These are phyloP conservation scores for Pachyrhynchus sulphureomaculatus DNA, from an alignment of 1,140 invertebrate species.

Conservation along the genomic window DNA sequence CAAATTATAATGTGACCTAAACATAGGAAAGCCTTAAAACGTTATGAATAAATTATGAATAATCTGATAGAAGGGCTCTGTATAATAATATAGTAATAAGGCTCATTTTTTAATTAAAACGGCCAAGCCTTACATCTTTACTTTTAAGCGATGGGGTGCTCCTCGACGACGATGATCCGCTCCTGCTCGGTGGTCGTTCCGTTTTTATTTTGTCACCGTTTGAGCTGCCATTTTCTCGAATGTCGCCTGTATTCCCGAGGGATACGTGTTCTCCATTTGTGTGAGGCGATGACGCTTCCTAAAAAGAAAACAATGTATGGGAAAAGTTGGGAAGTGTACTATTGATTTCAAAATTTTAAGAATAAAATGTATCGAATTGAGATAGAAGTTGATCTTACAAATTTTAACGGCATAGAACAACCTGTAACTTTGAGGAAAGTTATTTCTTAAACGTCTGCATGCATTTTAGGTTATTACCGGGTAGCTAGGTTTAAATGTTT, in stretches of 20 bases:
- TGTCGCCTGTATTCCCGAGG: constrained; percentile 57
- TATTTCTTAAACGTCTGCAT: no score
- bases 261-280: constrained; percentile 64
- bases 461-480: no score
- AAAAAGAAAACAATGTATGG: constrained; percentile 46
- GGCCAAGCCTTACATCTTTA: constrained; percentile 75
- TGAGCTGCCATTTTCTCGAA: constrained; percentile 63
- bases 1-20: no score
- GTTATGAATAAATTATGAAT: neutral
- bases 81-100: neutral
- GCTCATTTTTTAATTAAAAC: neutral
- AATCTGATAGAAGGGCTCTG: neutral
- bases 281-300: constrained; percentile 70
- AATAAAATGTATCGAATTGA: no score
- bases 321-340: no score
- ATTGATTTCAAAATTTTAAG: no score
- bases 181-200: constrained; percentile 79
- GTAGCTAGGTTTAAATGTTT: no score
- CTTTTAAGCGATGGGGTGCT: constrained; percentile 87
- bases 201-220: constrained; percentile 61
- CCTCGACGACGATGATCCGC: constrained; percentile 86
- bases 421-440: no score
- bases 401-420: no score
- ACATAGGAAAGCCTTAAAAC: no score
- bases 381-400: no score